phyloP scores from a whole-genome alignment of 2,888 invertebrate species.

The Heterodera filipjevi region DNA sequence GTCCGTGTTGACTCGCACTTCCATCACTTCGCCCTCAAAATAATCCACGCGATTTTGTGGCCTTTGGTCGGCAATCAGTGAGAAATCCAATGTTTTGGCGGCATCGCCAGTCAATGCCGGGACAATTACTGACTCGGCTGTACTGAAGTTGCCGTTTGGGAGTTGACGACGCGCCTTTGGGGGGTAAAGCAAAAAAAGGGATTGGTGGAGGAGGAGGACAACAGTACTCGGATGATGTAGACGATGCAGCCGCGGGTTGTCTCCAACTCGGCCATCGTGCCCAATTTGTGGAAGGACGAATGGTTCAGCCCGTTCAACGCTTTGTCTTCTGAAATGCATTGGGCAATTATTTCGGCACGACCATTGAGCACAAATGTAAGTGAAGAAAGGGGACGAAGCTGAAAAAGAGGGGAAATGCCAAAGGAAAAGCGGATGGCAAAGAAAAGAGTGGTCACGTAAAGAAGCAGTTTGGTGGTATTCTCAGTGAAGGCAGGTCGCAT shows the following conservation, averaged over 20 bases:
- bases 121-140: constrained; percentile 14
- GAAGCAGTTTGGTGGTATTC: constrained; percentile 13
- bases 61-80: background rate
- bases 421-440: background rate
- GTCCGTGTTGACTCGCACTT: constrained; percentile 20
- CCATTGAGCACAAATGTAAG: constrained; percentile 17
- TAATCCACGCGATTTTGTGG: constrained; percentile 28
- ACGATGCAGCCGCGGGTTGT: constrained; percentile 20
- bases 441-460: constrained; percentile 25
- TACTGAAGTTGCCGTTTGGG: constrained; percentile 17
- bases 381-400: constrained; percentile 15
- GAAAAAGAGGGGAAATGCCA: background rate
- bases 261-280: constrained; percentile 32
- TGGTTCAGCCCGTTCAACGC: constrained; percentile 31
- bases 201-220: background rate
- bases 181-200: background rate
- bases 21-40: constrained; percentile 31
- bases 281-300: constrained; percentile 31
- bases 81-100: constrained; percentile 2
- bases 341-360: constrained; percentile 22
- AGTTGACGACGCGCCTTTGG: constrained; percentile 28
- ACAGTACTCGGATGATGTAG: constrained; percentile 24
- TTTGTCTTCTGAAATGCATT: constrained; percentile 31
- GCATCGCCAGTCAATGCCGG: constrained; percentile 3
- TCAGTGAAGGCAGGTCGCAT: constrained; percentile 31